Percentiles rank a stretch among this genome's conserved stretches.
Conservation (phyloP, 2,113 vertebrate species). For the Macaca nemestrina region DNA sequence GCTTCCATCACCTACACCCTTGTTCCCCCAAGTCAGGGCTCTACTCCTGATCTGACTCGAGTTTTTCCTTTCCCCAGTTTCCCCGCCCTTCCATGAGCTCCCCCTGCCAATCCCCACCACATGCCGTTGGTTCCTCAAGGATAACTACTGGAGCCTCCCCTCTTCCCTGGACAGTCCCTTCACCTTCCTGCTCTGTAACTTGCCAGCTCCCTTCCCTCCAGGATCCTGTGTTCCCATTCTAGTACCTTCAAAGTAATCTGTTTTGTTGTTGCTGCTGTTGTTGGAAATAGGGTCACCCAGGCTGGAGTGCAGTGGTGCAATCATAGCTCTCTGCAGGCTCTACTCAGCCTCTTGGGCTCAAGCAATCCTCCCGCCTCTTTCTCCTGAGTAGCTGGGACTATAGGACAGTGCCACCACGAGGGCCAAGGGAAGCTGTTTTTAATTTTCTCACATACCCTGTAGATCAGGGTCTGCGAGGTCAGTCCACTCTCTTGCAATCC, state of each 20-base stretch:
- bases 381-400: neutral
- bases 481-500: neutral
- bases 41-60: neutral
- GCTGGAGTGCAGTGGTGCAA: neutral
- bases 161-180: neutral
- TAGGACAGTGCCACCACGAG: neutral
- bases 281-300: neutral
- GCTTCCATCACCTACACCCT: neutral
- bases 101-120: neutral
- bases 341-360: neutral
- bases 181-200: neutral
- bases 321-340: neutral
- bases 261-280: neutral
- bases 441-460: neutral
- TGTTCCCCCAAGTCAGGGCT: fast-evolving
- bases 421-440: neutral
- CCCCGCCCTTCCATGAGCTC: neutral
- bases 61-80: fast-evolving
- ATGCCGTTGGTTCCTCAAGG: neutral
- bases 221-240: neutral
- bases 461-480: neutral
- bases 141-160: neutral
- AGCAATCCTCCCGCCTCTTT: neutral
- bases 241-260: neutral
- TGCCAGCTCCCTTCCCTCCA: too few relatives aligned